Evolutionary conservation across 2,797 vertebrate species (phyloP).

Genomic region (Alosa sapidissima): DNA sequence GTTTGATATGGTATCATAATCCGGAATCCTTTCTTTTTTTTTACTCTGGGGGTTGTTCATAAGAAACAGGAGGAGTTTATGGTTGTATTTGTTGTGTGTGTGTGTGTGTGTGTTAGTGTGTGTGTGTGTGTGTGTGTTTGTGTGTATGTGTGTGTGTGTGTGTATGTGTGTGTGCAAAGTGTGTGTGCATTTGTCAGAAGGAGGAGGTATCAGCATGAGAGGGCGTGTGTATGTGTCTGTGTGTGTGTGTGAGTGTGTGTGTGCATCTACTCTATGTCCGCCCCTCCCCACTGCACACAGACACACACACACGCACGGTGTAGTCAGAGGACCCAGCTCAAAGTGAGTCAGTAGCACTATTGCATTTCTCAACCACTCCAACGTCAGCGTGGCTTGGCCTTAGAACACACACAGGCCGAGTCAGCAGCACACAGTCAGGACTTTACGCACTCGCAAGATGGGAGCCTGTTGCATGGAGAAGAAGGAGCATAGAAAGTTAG

Average conservation of each 20-base stretch:
- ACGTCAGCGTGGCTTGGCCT: slow-evolving; percentile 58
- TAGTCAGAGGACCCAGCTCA: slow-evolving; percentile 59
- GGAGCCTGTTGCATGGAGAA: slow-evolving; percentile 79
- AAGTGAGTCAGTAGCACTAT: slow-evolving; percentile 49
- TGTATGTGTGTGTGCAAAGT: slow-evolving; percentile 24
- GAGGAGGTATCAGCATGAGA: slow-evolving; percentile 58
- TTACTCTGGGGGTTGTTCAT: not conserved
- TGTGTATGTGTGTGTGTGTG: not conserved
- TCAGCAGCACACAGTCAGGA: slow-evolving; percentile 43
- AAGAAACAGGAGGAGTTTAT: not conserved
- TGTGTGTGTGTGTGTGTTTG: slow-evolving; percentile 24
- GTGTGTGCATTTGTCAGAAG: slow-evolving; percentile 4
- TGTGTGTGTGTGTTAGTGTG: not conserved
- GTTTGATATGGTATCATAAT: not conserved
- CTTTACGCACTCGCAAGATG: slow-evolving; percentile 66
- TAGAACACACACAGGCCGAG: slow-evolving; percentile 45
- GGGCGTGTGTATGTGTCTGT: slow-evolving; percentile 44
- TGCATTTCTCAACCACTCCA: slow-evolving; percentile 56
- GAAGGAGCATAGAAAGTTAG: slow-evolving; percentile 74
- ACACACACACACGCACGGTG: slow-evolving; percentile 40
- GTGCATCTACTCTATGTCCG: not conserved
- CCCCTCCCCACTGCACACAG: slow-evolving; percentile 29
- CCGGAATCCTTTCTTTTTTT: not conserved
- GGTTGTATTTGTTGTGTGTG: not conserved
- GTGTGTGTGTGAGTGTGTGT: slow-evolving; percentile 27